Percentiles rank a stretch among this genome's conserved stretches.
These are phyloP conservation scores for Alauda arvensis DNA, from an alignment of 2,797 vertebrate species.

Conservation along the genomic window DNA sequence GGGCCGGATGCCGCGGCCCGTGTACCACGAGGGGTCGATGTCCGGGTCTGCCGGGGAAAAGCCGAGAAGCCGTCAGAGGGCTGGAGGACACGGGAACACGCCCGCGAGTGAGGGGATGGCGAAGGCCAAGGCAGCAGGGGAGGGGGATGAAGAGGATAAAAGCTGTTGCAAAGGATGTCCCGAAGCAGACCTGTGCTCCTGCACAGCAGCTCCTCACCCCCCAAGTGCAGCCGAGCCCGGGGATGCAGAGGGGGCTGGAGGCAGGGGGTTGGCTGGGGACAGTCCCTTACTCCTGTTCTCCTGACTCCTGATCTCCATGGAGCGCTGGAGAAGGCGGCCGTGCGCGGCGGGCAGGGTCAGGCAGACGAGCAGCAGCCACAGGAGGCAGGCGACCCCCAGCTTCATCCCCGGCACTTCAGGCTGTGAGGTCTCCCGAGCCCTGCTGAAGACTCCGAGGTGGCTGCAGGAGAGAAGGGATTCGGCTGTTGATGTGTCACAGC, in stretches of 20 bases:
- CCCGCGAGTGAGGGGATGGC: fast-evolving
- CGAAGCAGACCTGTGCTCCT: neutral
- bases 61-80: neutral
- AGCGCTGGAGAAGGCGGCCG: slow-evolving; percentile 11
- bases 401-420: slow-evolving; percentile 53
- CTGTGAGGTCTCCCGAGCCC: neutral
- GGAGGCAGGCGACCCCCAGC: slow-evolving; percentile 46
- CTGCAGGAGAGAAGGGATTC: neutral
- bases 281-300: slow-evolving; percentile 52
- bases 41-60: slow-evolving; percentile 68
- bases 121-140: fast-evolving
- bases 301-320: slow-evolving; percentile 76
- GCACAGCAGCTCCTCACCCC: too few relatives aligned
- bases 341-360: slow-evolving; percentile 33
- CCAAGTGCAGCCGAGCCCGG: neutral
- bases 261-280: too few relatives aligned
- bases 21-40: slow-evolving; percentile 82
- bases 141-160: neutral
- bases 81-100: fast-evolving
- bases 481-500: neutral
- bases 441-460: fast-evolving
- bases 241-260: neutral
- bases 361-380: slow-evolving; percentile 72
- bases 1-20: slow-evolving; percentile 76
- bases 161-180: neutral